phyloP scores from a whole-genome alignment of 2,113 vertebrate species.

The Gallinago undulata region DNA sequence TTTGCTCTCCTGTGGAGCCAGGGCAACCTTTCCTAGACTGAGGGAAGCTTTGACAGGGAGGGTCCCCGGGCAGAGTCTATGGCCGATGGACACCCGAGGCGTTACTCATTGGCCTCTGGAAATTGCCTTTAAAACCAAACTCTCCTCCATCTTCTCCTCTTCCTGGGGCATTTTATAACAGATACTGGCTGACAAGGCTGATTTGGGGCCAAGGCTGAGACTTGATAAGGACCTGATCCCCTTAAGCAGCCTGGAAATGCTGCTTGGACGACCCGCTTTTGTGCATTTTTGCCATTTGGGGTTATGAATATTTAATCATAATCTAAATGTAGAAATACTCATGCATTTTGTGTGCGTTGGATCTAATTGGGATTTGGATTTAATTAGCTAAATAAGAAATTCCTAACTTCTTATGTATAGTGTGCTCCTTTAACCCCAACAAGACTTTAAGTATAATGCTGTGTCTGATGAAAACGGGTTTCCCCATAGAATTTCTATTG shows the following conservation, averaged over 20 bases:
- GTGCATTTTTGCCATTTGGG: neutral
- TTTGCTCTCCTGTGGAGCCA: neutral
- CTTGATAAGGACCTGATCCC: neutral
- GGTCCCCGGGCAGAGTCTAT: neutral
- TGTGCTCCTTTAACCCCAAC: neutral
- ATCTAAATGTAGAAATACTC: neutral
- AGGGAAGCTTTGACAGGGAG: neutral
- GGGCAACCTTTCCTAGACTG: neutral
- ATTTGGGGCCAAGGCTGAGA: neutral
- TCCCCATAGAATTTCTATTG: neutral
- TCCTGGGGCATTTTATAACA: neutral
- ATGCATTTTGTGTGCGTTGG: neutral
- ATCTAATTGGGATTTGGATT: neutral
- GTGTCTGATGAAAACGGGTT: neutral
- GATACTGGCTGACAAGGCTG: neutral
- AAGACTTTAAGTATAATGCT: neutral
- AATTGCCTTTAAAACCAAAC: neutral
- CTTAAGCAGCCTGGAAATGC: neutral
- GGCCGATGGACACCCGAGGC: neutral
- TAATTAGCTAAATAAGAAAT: neutral
- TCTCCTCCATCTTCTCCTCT: neutral
- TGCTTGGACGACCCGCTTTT: neutral
- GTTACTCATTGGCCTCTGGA: neutral
- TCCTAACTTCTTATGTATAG: neutral
- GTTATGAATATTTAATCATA: neutral